These are phyloP conservation scores for Oreochromis mossambicus DNA, from an alignment of 2,797 vertebrate genomes.

Conservation along the genomic window DNA sequence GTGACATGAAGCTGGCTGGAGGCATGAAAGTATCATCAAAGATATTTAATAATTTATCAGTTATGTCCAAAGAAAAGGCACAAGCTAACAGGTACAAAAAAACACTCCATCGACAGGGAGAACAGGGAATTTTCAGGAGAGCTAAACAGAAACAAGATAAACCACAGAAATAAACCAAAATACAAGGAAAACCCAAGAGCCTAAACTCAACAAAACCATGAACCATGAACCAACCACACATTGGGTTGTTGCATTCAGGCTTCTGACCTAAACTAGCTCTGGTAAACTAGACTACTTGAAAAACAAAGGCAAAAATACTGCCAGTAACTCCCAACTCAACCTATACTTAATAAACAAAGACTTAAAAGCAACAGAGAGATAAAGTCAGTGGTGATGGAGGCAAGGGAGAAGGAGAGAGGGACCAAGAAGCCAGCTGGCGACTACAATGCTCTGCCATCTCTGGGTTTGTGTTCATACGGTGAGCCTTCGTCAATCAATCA, in stretches of 20 bases:
- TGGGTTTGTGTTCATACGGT: background rate
- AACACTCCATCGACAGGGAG: background rate
- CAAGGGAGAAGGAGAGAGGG: background rate
- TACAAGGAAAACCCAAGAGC: background rate
- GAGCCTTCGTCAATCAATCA: fast-evolving
- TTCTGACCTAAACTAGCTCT: background rate
- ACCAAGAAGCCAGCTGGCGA: background rate
- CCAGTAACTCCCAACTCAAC: fast-evolving
- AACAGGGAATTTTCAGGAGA: background rate
- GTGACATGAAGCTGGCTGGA: background rate
- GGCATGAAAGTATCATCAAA: background rate
- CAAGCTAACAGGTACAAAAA: background rate
- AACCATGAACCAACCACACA: fast-evolving
- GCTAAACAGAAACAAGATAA: background rate
- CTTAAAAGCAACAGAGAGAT: background rate
- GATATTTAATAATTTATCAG: background rate
- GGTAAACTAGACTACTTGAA: background rate
- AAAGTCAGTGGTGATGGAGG: background rate
- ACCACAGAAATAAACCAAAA: background rate
- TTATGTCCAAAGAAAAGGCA: background rate
- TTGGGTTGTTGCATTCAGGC: background rate
- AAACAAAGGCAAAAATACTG: background rate
- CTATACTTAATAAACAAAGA: background rate
- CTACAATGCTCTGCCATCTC: background rate
- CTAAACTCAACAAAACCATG: background rate